Base-by-base conservation (phyloP, 2,113 vertebrate species). In the Petromus typicus region DNA sequence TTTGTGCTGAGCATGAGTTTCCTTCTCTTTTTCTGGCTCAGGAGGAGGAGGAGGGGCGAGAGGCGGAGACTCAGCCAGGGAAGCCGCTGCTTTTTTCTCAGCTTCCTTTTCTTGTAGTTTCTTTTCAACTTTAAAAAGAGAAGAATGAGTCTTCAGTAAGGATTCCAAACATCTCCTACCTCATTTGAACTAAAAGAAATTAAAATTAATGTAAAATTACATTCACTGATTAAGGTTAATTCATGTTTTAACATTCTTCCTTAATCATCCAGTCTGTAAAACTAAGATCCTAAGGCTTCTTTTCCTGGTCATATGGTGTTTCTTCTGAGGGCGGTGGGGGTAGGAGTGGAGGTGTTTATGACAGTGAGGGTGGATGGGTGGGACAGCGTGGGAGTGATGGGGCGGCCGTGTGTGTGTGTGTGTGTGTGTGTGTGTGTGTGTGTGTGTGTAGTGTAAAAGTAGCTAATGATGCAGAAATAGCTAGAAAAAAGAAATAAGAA, bases 81-180 rank as follows among this genome's bases (percentile, higher is more conserved):
- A 34, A 6, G 43, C 48, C 34, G 88, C 95, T 82, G 95, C 86
- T 73, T 96, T 97, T 86, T 91, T 96, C 87, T 96, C 88, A 48
- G 84, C 59, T 94, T 98, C 97, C 56, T 79, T 97, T 94, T 97
- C 98, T 96, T 98, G 96, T 79, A 97, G 81, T 94, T 96, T 95
- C 93, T 93, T 94, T 94, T 97, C 95, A 67, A 94, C 98, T 98
- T 97, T 23, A 96, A 85, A 84, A 88, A 43, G 48, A 69, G 7
- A 91, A 93, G 67, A 96, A 92, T 0, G 11, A 40, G 71, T 5
- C 5, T 66, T 89, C 30, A 78, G 71, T 95, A 96, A 40, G 9
- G 3, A 40, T 12, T 86, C 48, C n/a, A 57, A 45, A 51, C 27
- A 51, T 4, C 25, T 59, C 57, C 20, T 89, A 11, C 78, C 89